These are phyloP conservation scores for Stenopsyche tienmushanensis DNA, from an alignment of 1,140 invertebrate genomes.

Conservation along the genomic window DNA sequence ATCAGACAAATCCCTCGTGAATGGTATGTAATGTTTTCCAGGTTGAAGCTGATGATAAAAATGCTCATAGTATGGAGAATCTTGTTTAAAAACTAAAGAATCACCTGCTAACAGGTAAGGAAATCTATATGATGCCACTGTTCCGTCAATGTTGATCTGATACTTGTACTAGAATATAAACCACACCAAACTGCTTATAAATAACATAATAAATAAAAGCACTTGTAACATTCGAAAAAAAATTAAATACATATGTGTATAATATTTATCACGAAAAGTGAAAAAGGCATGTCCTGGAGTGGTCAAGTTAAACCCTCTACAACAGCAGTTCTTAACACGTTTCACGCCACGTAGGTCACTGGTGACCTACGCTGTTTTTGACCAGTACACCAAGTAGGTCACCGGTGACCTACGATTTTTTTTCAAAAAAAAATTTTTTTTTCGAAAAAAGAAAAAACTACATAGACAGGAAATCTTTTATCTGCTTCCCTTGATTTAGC, in stretches of 20 bases:
- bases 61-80: constrained; percentile 92
- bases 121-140: constrained; percentile 92
- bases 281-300: too few relatives aligned
- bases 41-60: constrained; percentile 82
- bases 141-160: constrained; percentile 92
- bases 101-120: constrained; percentile 89
- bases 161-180: constrained; percentile 97
- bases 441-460: too few relatives aligned
- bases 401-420: too few relatives aligned
- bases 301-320: too few relatives aligned
- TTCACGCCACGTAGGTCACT: too few relatives aligned
- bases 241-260: background rate
- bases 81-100: constrained; percentile 87
- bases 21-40: constrained; percentile 80
- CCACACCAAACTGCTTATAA: too few relatives aligned
- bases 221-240: background rate
- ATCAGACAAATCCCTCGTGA: constrained; percentile 79
- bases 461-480: too few relatives aligned
- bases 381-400: too few relatives aligned
- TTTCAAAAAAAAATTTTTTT: too few relatives aligned
- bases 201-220: constrained; percentile 42
- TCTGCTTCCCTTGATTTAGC: too few relatives aligned
- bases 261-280: background rate
- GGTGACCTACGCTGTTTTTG: too few relatives aligned
- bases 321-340: too few relatives aligned